phyloP scores from a whole-genome alignment of 2,888 invertebrate species.

The Lamproptera curius region DNA sequence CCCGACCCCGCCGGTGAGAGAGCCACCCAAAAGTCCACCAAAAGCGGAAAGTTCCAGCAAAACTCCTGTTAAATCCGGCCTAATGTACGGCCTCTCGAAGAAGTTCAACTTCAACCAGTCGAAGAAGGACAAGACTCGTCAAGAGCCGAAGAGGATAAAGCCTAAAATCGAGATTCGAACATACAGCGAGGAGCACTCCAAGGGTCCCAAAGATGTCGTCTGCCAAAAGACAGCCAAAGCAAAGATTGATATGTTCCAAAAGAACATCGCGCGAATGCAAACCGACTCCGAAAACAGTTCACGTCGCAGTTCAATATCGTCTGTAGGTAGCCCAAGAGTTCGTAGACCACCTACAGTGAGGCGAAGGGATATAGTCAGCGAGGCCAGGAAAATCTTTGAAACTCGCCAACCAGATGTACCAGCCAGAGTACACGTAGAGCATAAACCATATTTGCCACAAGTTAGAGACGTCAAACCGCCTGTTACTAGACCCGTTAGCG shows the following conservation, averaged over 20 bases:
- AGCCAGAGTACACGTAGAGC: conserved; percentile 43
- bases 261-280: conserved; percentile 60
- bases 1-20: conserved; percentile 28
- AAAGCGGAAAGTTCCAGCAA: conserved; percentile 24
- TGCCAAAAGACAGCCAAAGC: conserved; percentile 67
- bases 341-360: conserved; percentile 22
- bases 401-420: conserved; percentile 43
- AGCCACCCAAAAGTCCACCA: conserved; percentile 25
- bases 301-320: conserved; percentile 44
- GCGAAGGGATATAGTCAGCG: conserved; percentile 41
- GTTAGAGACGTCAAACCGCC: conserved; percentile 36
- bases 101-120: conserved; percentile 60
- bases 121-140: conserved; percentile 48
- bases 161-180: conserved; percentile 67
- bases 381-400: conserved; percentile 59
- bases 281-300: conserved; percentile 65
- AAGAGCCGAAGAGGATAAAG: conserved; percentile 41
- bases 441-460: conserved; percentile 27
- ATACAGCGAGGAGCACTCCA: conserved; percentile 56
- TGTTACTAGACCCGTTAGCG: conserved; percentile 46
- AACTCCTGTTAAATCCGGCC: conserved; percentile 41
- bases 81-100: conserved; percentile 59
- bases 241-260: conserved; percentile 73
- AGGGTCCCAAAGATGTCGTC: conserved; percentile 59
- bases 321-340: conserved; percentile 40